Evolutionary conservation across 2,797 vertebrate species (phyloP).

Genomic region (Psittacula echo): DNA sequence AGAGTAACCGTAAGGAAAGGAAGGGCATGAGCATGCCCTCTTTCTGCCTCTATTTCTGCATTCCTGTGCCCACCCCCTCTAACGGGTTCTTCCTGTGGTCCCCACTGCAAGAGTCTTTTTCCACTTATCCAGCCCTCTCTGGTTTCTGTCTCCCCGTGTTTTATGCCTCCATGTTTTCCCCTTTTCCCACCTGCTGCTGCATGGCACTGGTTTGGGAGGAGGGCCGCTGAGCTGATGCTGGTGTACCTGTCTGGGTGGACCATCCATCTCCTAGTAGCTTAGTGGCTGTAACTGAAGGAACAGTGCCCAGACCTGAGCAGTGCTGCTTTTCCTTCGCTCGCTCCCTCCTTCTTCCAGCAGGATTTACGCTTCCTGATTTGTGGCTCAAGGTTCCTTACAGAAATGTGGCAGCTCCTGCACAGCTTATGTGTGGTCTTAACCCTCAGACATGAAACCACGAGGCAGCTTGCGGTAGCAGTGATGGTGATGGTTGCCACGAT

Average conservation of each 20-base stretch:
- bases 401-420: background rate
- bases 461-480: background rate
- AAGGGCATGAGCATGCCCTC: background rate
- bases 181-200: background rate
- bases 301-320: background rate
- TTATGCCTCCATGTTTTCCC: background rate
- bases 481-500: slow-evolving; percentile 31
- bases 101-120: background rate
- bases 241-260: background rate
- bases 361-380: background rate
- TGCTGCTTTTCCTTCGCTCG: rapidly evolving
- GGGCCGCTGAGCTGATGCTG: too few relatives aligned
- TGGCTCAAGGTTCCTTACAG: background rate
- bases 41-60: background rate
- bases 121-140: background rate
- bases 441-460: slow-evolving; percentile 52
- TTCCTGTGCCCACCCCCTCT: background rate
- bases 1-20: background rate
- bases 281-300: background rate
- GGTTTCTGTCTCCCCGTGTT: background rate
- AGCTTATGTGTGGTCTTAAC: background rate
- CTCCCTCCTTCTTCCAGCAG: background rate
- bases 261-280: background rate
- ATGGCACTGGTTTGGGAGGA: background rate
- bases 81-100: background rate